A percentile compares a stretch with the other conserved stretches of the same genome.
Conservation (phyloP, 1,140 invertebrate genomes). For the Camponotus floridanus region DNA sequence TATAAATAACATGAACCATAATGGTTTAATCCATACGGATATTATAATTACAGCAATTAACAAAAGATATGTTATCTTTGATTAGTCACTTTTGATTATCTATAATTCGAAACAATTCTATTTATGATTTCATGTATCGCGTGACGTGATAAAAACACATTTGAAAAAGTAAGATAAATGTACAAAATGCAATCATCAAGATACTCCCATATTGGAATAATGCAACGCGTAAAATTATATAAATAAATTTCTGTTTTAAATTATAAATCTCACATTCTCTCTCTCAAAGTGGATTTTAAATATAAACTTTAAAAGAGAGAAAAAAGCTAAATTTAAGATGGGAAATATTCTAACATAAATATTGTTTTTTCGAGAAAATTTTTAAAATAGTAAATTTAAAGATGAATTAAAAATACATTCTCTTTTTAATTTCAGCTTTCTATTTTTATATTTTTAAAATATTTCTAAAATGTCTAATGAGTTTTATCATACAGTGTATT, state of each 20-base stretch:
- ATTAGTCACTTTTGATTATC: not conserved
- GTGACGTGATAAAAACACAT: no score
- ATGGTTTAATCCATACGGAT: not conserved
- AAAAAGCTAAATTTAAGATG: not conserved
- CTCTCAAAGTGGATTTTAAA: not conserved
- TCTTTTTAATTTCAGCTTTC: not conserved
- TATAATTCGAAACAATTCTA: no score
- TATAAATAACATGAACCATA: not conserved
- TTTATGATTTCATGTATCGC: no score
- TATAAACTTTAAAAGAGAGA: not conserved
- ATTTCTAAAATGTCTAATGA: not conserved
- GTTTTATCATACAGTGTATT: not conserved
- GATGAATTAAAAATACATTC: not conserved
- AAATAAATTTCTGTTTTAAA: no score
- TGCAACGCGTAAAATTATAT: no score
- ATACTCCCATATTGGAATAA: no score
- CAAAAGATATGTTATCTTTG: not conserved
- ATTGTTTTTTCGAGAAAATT: not conserved
- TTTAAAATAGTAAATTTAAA: not conserved
- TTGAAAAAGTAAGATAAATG: no score
- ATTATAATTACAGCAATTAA: not conserved
- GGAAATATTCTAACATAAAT: not conserved
- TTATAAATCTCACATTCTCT: no score
- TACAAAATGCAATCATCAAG: no score
- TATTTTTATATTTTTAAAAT: not conserved